phyloP scores from a whole-genome alignment of 2,888 invertebrate genomes.

The Eurytoma californica region DNA sequence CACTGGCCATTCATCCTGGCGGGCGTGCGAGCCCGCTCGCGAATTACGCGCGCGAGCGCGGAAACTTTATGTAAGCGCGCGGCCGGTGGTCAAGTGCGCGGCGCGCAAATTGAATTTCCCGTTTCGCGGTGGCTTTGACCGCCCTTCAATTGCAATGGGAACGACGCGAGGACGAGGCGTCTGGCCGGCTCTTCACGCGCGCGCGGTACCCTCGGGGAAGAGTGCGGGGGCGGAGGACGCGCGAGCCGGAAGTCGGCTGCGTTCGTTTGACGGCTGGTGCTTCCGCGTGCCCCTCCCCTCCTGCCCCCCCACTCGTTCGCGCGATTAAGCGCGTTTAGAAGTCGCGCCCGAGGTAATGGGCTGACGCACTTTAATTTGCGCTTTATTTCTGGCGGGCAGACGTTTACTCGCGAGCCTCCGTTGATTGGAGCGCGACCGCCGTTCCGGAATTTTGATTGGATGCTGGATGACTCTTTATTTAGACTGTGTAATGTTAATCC shows the following conservation, averaged over 20 bases:
- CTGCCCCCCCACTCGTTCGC: no score
- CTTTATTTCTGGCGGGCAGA: no score
- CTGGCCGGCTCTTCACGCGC: neutral
- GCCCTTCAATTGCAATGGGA: conserved; percentile 65
- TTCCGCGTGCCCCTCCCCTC: neutral
- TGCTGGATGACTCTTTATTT: no score
- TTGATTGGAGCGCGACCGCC: no score
- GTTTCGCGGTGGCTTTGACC: conserved; percentile 63
- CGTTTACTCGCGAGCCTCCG: no score
- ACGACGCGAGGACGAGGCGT: conserved; percentile 44
- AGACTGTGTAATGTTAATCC: no score
- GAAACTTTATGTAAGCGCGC: conserved; percentile 62
- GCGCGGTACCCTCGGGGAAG: neutral
- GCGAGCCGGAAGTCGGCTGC: no score
- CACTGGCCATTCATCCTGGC: conserved; percentile 48
- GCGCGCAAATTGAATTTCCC: conserved; percentile 66
- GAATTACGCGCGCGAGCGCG: conserved; percentile 47
- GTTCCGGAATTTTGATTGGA: no score
- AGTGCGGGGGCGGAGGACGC: neutral
- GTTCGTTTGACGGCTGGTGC: neutral
- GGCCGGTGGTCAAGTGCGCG: conserved; percentile 62
- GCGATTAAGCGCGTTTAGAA: no score
- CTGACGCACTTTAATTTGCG: no score
- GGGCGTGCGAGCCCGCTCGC: neutral
- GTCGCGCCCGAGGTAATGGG: no score